Evolutionary conservation across 2,888 invertebrate genomes (phyloP), one percentile per base, ranked within the genome.

Genomic region (Bellardia bayeri): DNA sequence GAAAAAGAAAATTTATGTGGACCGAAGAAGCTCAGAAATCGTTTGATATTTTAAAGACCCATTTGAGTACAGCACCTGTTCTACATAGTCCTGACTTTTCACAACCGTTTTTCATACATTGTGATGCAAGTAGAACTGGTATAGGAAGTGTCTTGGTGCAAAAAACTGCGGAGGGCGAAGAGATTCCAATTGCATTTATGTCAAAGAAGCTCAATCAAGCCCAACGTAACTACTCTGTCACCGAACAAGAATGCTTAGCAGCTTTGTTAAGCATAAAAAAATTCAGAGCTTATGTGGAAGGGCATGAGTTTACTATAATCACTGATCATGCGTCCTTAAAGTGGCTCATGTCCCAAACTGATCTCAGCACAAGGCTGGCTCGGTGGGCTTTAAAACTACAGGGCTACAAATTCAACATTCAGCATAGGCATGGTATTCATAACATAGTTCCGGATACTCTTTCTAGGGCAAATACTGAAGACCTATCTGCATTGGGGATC

Each of bases 161-260:
- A 23, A 23, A 23, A 23, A 23, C 23, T 23, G 1, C 23, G 23
- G 23, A 23, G 23, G 23, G 23, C 23, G 23, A 23, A 23, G 23
- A 23, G 23, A 23, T 23, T 23, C 23, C 23, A 23, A 23, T 23
- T 1, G 23, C 23, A 23, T 23, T 23, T 23, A 23, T 23, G 23
- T 23, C 42, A 42, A 42, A 42, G 42, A 42, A 42, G 42, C 42
- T 42, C 37, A 37, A 63, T 37, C 63, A 66, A 45, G 45, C 66
- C 66, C 66, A 45, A 45, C 56, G 56, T 23, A 56, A 56, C 3
- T 56, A 56, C 9, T 56, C 56, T 16, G 56, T 56, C n/a, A 56
- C 63, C 63, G 63, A 63, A 63, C 63, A 63, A 37, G 42, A 45
- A n/a, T 45, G 45, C 45, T 45, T 45, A 9, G 42, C 66, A 66